phyloP scores from a whole-genome alignment of 2,888 invertebrate genomes.

The Caradrina clavipalpis region DNA sequence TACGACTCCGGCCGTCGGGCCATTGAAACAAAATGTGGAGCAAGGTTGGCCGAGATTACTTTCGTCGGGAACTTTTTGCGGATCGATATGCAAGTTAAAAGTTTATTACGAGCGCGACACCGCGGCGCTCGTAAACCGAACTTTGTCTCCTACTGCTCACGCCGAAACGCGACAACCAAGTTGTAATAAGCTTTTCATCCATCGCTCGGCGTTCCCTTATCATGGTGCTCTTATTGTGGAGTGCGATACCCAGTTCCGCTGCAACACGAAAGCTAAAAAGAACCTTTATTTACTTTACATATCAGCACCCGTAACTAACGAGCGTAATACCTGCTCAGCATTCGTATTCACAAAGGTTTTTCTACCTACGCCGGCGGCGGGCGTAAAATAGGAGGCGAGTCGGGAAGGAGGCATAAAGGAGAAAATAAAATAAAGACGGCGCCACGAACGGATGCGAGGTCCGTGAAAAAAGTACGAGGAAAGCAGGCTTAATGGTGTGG shows the following conservation, averaged over 20 bases:
- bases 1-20: constrained; percentile 83
- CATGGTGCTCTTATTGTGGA: constrained; percentile 25
- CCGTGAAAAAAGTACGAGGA: constrained; percentile 89
- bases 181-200: constrained; percentile 64
- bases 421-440: constrained; percentile 91
- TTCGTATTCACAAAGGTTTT: constrained; percentile 90
- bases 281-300: constrained; percentile 89
- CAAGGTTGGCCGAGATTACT: constrained; percentile 90
- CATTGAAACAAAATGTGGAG: constrained; percentile 89
- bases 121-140: constrained; percentile 80
- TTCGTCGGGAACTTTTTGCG: constrained; percentile 87
- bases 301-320: constrained; percentile 88
- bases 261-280: constrained; percentile 67
- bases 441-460: constrained; percentile 89
- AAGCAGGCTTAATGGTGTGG: constrained; percentile 89
- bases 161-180: constrained; percentile 53
- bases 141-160: constrained; percentile 64
- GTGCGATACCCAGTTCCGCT: constrained; percentile 32
- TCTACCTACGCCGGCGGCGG: constrained; percentile 88
- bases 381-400: constrained; percentile 89
- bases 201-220: constrained; percentile 21
- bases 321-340: constrained; percentile 89
- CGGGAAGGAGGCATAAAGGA: constrained; percentile 90
- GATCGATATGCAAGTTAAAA: constrained; percentile 89
- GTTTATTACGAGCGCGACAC: constrained; percentile 82